Conservation (phyloP, 1,140 invertebrate genomes). For the Ctenoplectra terminalis region DNA sequence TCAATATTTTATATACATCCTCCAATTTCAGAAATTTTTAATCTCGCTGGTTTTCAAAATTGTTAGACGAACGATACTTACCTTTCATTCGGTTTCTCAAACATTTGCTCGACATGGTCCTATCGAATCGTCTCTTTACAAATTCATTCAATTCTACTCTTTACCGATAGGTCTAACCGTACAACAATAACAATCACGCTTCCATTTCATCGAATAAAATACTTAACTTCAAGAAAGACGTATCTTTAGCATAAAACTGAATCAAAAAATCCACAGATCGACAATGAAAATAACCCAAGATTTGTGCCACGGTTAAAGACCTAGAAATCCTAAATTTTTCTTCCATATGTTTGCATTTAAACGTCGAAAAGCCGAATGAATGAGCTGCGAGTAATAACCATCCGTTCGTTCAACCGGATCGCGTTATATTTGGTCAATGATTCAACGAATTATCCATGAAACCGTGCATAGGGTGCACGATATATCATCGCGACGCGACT, state of each 20-base stretch:
- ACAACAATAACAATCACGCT: too few species aligned
- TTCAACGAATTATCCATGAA: slow-evolving; percentile 27
- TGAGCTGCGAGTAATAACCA: neutral
- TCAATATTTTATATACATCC: neutral
- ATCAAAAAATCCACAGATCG: too few species aligned
- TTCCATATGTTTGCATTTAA: neutral
- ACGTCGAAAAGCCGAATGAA: neutral
- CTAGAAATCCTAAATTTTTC: neutral
- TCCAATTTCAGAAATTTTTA: neutral
- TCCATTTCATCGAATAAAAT: too few species aligned
- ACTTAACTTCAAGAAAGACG: too few species aligned
- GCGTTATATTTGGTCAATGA: slow-evolving; percentile 14
- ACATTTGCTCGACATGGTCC: neutral
- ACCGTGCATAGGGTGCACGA: slow-evolving; percentile 5
- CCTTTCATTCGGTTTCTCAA: neutral
- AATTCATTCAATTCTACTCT: too few species aligned
- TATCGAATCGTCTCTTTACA: neutral
- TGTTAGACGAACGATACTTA: neutral
- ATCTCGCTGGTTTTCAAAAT: neutral
- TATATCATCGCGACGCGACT: slow-evolving; percentile 27
- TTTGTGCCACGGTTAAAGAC: too few species aligned
- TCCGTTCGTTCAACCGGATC: neutral
- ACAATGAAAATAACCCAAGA: too few species aligned
- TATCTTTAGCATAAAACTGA: too few species aligned
- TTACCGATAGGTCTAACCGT: too few species aligned